Evolutionary conservation across 2,888 invertebrate genomes (phyloP).

Genomic region (Cyclophora punctaria): DNA sequence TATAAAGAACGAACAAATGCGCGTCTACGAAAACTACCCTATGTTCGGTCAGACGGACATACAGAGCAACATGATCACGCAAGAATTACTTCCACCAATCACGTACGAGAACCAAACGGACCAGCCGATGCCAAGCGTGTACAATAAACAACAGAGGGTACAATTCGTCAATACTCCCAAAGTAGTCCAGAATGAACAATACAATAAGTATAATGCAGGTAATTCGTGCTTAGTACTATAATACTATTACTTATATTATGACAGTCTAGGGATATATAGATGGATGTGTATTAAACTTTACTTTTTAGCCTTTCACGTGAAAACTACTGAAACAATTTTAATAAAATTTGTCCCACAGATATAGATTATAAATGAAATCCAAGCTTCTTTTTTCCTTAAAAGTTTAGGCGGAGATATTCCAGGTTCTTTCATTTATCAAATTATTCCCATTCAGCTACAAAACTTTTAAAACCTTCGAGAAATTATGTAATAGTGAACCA

Average conservation of each 20-base stretch:
- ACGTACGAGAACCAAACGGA: conserved; percentile 40
- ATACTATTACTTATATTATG: background rate
- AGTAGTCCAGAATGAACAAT: conserved; percentile 44
- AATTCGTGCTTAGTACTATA: conserved; percentile 1
- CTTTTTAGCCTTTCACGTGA: too few species aligned
- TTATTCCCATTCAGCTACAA: too few species aligned
- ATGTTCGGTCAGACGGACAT: conserved; percentile 54
- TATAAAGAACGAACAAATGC: conserved; percentile 59
- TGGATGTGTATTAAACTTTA: too few species aligned
- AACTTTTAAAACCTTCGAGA: too few species aligned
- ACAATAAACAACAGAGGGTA: conserved; percentile 41
- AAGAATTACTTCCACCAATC: conserved; percentile 46
- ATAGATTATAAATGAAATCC: too few species aligned
- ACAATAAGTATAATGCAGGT: conserved; percentile 57
- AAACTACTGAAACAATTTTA: too few species aligned
- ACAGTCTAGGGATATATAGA: too few species aligned
- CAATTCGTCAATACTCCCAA: conserved; percentile 50
- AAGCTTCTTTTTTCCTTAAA: too few species aligned
- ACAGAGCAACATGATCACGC: conserved; percentile 50
- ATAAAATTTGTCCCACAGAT: too few species aligned
- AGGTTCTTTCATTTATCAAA: too few species aligned
- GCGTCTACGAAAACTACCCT: conserved; percentile 52
- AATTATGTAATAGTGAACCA: too few species aligned
- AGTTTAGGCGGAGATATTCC: too few species aligned
- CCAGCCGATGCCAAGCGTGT: conserved; percentile 33